Percentiles rank a stretch among this genome's conserved stretches.
phyloP scores from a whole-genome alignment of 1,140 invertebrate genomes.

The Tetramorium parvispinum region DNA sequence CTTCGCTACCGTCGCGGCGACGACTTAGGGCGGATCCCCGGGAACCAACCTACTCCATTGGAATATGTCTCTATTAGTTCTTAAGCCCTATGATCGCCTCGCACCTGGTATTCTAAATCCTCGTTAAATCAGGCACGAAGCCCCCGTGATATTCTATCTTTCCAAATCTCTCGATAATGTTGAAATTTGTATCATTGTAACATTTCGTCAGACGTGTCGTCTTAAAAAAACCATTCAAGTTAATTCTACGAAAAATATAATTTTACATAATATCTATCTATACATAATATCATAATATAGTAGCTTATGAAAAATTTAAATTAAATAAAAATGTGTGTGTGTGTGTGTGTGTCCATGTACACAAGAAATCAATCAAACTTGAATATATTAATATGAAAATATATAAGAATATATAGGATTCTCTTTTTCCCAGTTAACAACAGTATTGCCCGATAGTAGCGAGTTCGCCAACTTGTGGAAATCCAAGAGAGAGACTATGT shows the following conservation, averaged over 20 bases:
- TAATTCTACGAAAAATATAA: neutral
- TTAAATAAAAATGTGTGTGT: neutral
- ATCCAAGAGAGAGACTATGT: constrained; percentile 28
- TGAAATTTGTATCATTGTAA: neutral
- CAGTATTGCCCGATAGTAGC: constrained; percentile 1
- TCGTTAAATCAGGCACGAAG: constrained; percentile 41
- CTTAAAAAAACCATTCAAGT: neutral
- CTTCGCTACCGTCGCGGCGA: neutral
- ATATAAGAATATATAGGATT: neutral
- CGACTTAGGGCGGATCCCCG: constrained; percentile 61
- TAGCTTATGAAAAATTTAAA: neutral
- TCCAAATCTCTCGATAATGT: neutral
- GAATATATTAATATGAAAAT: neutral
- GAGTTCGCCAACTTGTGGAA: constrained; percentile 39
- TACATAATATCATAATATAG: too few relatives aligned
- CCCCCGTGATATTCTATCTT: constrained; percentile 1
- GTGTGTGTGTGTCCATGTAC: too few relatives aligned
- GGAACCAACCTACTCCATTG: constrained; percentile 47
- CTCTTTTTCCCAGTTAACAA: neutral
- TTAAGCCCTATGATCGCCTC: constrained; percentile 48
- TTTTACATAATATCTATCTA: neutral
- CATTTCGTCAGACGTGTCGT: neutral
- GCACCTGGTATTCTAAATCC: constrained; percentile 69
- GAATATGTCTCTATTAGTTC: constrained; percentile 73
- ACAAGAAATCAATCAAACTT: neutral